Percentiles rank a stretch among this genome's conserved stretches.
These are phyloP conservation scores for Perccottus glenii DNA, from an alignment of 2,113 vertebrate genomes.

Conservation along the genomic window DNA sequence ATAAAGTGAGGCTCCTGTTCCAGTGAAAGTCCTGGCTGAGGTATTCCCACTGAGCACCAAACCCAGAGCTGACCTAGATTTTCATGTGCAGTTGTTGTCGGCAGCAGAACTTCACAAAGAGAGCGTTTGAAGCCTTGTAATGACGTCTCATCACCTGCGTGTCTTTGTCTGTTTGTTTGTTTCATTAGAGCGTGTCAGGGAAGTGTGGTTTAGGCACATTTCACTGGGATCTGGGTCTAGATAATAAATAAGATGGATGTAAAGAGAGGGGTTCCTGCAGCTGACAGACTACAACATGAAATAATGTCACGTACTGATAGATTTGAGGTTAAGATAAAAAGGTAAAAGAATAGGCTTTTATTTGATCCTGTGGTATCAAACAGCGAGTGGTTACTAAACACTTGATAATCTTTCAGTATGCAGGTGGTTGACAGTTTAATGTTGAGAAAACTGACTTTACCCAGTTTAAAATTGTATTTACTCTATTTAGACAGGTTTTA, in stretches of 20 bases:
- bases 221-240: slow-evolving; percentile 20
- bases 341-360: slow-evolving; percentile 1
- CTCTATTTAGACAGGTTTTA: too few relatives aligned
- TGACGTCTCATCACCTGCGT: slow-evolving; percentile 12
- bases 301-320: not conserved
- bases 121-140: slow-evolving; percentile 2
- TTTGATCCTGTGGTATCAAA: too few relatives aligned
- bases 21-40: not conserved
- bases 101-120: too few relatives aligned
- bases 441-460: too few relatives aligned
- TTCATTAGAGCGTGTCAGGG: slow-evolving; percentile 1
- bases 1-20: too few relatives aligned
- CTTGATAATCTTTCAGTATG: too few relatives aligned
- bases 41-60: not conserved
- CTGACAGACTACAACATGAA: slow-evolving; percentile 28
- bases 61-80: slow-evolving; percentile 44
- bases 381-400: too few relatives aligned
- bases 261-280: slow-evolving; percentile 25
- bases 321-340: slow-evolving; percentile 23
- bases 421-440: too few relatives aligned
- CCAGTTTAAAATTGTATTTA: too few relatives aligned
- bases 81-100: slow-evolving; percentile 8
- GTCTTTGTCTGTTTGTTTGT: slow-evolving; percentile 26
- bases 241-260: slow-evolving; percentile 38
- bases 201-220: slow-evolving; percentile 42